Conservation (phyloP, 2,888 invertebrate species). For the Lysandra coridon region DNA sequence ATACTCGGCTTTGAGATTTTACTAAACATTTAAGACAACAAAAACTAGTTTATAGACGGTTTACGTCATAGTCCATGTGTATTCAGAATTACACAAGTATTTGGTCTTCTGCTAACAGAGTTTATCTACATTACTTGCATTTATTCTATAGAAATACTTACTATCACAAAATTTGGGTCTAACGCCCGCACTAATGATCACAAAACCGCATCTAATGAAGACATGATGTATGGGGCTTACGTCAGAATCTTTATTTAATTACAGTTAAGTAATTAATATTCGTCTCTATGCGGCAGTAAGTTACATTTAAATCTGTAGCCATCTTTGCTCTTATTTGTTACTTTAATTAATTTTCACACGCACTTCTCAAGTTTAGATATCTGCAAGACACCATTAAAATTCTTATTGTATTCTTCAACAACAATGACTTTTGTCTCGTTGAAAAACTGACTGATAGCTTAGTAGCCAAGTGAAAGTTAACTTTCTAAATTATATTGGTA, state of each 20-base stretch:
- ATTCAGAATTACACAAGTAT: background rate
- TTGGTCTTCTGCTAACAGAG: background rate
- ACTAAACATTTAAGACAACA: background rate
- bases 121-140: background rate
- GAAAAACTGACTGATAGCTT: conserved; percentile 21
- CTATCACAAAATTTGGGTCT: no score
- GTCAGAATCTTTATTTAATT: no score
- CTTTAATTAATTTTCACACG: background rate
- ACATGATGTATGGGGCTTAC: no score
- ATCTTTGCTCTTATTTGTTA: background rate
- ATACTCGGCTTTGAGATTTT: background rate
- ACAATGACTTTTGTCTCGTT: background rate
- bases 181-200: no score
- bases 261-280: no score
- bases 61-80: background rate
- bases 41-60: background rate
- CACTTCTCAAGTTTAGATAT: background rate
- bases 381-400: background rate
- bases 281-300: no score
- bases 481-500: background rate
- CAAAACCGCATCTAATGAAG: no score
- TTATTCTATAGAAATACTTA: no score
- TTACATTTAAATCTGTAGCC: background rate
- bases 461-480: conserved; percentile 11
- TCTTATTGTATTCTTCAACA: conserved; percentile 4